A percentile compares a stretch with the other conserved stretches of the same genome.
Conservation (phyloP, 2,888 invertebrate genomes). For the Nesidiocoris tenuis region DNA sequence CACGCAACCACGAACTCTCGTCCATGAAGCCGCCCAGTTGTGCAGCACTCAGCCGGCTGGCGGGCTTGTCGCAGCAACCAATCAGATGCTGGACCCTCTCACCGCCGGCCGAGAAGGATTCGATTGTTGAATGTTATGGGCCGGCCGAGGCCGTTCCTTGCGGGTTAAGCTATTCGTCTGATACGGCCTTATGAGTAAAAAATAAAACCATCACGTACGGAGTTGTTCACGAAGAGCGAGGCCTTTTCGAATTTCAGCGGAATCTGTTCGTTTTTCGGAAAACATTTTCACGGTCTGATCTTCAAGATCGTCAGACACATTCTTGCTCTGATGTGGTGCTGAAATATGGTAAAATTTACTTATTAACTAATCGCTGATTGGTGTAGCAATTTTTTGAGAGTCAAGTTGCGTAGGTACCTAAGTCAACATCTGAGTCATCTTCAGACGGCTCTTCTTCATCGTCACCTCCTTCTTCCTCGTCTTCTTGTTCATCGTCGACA, state of each 20-base stretch:
- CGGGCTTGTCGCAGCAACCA: too few relatives aligned
- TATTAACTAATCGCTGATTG: neutral
- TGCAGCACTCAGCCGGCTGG: too few relatives aligned
- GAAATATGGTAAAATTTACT: neutral
- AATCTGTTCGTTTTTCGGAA: constrained; percentile 48
- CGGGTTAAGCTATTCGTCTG: too few relatives aligned
- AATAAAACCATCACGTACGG: constrained; percentile 52
- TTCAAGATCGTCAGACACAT: too few relatives aligned
- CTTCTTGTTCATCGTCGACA: constrained; percentile 21
- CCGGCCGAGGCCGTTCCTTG: too few relatives aligned
- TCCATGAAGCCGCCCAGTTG: too few relatives aligned
- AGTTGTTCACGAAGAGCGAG: constrained; percentile 54
- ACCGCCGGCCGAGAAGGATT: too few relatives aligned
- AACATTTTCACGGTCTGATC: constrained; percentile 46
- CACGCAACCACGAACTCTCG: too few relatives aligned
- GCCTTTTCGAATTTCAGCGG: constrained; percentile 51
- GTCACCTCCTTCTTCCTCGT: constrained; percentile 18
- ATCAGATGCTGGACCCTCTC: too few relatives aligned
- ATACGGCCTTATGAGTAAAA: too few relatives aligned
- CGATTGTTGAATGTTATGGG: too few relatives aligned
- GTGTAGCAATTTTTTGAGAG: neutral
- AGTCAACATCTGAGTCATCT: constrained; percentile 44
- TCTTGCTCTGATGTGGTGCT: too few relatives aligned
- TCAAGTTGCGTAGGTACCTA: neutral
- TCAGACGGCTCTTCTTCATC: constrained; percentile 20